Conservation (phyloP, 2,797 vertebrate genomes). For the Craterocephalus amniculus region DNA sequence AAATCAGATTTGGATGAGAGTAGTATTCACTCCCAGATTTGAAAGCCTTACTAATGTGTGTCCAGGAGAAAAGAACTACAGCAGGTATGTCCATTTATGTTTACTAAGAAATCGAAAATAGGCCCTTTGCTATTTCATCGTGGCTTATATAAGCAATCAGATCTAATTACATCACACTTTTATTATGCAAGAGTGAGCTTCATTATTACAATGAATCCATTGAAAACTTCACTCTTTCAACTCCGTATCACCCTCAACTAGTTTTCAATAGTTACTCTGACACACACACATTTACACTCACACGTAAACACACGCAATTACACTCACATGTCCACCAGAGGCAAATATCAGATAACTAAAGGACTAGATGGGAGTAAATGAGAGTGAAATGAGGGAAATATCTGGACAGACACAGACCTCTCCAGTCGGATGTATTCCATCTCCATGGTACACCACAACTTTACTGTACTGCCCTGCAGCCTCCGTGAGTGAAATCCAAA, state of each 20-base stretch:
- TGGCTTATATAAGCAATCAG: constrained; percentile 64
- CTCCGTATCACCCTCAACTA: constrained; percentile 35
- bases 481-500: constrained; percentile 35
- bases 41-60: not conserved
- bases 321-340: constrained; percentile 19
- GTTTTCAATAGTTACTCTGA: constrained; percentile 1
- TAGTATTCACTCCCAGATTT: not conserved
- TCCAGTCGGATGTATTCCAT: constrained; percentile 72
- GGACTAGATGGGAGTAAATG: constrained; percentile 35
- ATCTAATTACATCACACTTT: constrained; percentile 60
- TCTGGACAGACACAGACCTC: constrained; percentile 71
- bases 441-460: constrained; percentile 66
- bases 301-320: not conserved
- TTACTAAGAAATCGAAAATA: constrained; percentile 27
- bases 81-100: constrained; percentile 3
- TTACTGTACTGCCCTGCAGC: constrained; percentile 36
- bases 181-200: constrained; percentile 59
- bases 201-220: constrained; percentile 65
- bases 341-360: constrained; percentile 48
- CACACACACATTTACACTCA: not conserved
- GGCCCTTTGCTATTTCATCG: not conserved
- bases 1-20: not conserved
- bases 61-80: not conserved
- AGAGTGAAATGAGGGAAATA: constrained; percentile 25
- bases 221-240: constrained; percentile 56